A percentile compares a stretch with the other conserved stretches of the same genome.
Conservation (phyloP, 2,888 invertebrate species). For the Caprella mutica region DNA sequence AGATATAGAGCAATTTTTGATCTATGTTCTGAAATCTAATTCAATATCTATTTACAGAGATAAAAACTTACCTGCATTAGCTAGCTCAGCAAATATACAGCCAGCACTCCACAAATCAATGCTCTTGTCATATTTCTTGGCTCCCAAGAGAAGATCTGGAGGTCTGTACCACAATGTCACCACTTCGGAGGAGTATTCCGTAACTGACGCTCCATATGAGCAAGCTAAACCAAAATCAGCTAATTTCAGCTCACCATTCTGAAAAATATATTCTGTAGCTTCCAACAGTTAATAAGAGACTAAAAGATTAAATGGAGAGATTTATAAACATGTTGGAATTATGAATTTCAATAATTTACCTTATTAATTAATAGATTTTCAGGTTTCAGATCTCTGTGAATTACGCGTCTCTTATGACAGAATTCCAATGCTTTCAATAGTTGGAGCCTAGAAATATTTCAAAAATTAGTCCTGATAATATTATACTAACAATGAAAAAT, state of each 20-base stretch:
- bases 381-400: constrained; percentile 90
- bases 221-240: constrained; percentile 98
- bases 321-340: too few relatives aligned
- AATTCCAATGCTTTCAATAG: constrained; percentile 86
- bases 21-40: too few relatives aligned
- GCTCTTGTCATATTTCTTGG: constrained; percentile 94
- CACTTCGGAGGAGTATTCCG: constrained; percentile 99
- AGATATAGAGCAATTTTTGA: too few relatives aligned
- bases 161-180: constrained; percentile 98
- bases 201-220: constrained; percentile 97
- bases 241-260: constrained; percentile 87
- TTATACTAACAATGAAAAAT: background rate
- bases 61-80: constrained; percentile 42
- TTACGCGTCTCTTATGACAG: constrained; percentile 93
- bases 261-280: too few relatives aligned
- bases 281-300: too few relatives aligned
- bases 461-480: background rate
- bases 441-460: constrained; percentile 50
- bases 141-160: constrained; percentile 96
- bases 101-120: constrained; percentile 99
- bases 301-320: too few relatives aligned
- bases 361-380: constrained; percentile 94
- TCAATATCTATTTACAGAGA: too few relatives aligned
- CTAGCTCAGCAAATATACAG: constrained; percentile 75
- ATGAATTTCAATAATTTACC: too few relatives aligned